phyloP scores from a whole-genome alignment of 2,888 invertebrate genomes.

The Drosophila monieri region DNA sequence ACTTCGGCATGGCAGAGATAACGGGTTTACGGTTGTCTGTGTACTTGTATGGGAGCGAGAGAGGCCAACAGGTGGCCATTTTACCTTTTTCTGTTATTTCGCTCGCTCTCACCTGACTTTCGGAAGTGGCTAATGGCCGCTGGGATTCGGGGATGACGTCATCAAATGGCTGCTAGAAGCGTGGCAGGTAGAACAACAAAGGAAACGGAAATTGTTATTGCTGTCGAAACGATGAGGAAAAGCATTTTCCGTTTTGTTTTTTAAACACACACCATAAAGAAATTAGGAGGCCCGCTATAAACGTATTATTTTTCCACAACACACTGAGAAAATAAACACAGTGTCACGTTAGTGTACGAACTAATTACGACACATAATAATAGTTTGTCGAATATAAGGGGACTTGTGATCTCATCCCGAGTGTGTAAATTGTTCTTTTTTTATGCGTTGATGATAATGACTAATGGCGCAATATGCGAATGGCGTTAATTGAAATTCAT shows the following conservation, averaged over 20 bases:
- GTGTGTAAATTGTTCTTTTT: slow-evolving; percentile 52
- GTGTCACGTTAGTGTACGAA: slow-evolving; percentile 74
- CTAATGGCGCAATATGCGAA: slow-evolving; percentile 55
- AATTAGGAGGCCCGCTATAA: slow-evolving; percentile 66
- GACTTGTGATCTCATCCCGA: slow-evolving; percentile 67
- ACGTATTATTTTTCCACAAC: slow-evolving; percentile 56
- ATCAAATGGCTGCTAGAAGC: slow-evolving; percentile 13
- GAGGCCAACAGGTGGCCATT: slow-evolving; percentile 68
- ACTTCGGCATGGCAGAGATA: slow-evolving; percentile 58
- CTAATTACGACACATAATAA: slow-evolving; percentile 62
- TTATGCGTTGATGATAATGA: slow-evolving; percentile 55
- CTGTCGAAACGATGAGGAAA: slow-evolving; percentile 46
- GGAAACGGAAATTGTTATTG: slow-evolving; percentile 77
- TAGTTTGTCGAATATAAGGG: slow-evolving; percentile 34
- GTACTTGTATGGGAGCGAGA: slow-evolving; percentile 53
- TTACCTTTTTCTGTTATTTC: slow-evolving; percentile 42
- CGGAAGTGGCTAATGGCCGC: slow-evolving; percentile 14
- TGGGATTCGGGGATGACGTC: slow-evolving; percentile 19
- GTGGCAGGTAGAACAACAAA: slow-evolving; percentile 59
- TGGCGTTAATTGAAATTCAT: slow-evolving; percentile 59
- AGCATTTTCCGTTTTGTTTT: slow-evolving; percentile 49
- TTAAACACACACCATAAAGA: slow-evolving; percentile 56
- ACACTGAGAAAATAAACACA: slow-evolving; percentile 68
- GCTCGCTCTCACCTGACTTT: slow-evolving; percentile 19
- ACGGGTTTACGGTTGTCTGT: slow-evolving; percentile 51